Base-by-base conservation (phyloP, 1,140 invertebrate species). In the Augochlora pura region DNA sequence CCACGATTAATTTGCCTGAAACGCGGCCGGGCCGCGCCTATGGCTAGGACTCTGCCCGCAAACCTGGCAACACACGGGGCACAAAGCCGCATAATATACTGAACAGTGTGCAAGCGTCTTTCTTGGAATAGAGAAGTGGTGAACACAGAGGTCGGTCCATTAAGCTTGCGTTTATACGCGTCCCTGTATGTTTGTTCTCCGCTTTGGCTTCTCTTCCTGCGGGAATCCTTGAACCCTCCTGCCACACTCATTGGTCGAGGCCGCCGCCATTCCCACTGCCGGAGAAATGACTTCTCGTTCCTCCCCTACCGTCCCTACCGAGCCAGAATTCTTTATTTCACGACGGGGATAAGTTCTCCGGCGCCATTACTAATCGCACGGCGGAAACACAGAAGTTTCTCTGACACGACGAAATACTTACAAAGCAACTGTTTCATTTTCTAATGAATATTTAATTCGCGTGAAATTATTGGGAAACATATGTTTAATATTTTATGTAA, bases 31-130 rank as follows among this genome's bases (percentile, higher is more conserved):
- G 25, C 65, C 27, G 39, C 39, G 74, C 46, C 59, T 78, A 64
- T 32, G 59, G 32, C 68, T 27, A 54, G 59, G n/a, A 46, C 27
- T 54, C 32, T 18, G 23, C 23, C 74, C 68, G 68, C 76, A 72
- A 54, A 72, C 42, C 46, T 71, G 39, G 65, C 39, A 60, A 23
- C 25, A 7, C 27, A 52, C 46, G 9, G 7, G 39, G 42, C 21
- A 16, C 76, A 72, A 78, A 78, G 38, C 59, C 60, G 60, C 67
- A 70, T 72, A 42, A 78, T 78, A 64, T 54, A 72, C 54, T 66
- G 60, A 71, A 54, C 49, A 25, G 39, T 72, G 68, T 63, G 76
- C 60, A 57, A 64, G 62, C 76, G 76, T 78, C 67, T 78, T 78
- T 54, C 60, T 42, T 72, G 52, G 76, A 64, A 64, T 18, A 38